Evolutionary conservation across 2,888 invertebrate genomes (phyloP).

Genomic region (Geotrupes spiniger): DNA sequence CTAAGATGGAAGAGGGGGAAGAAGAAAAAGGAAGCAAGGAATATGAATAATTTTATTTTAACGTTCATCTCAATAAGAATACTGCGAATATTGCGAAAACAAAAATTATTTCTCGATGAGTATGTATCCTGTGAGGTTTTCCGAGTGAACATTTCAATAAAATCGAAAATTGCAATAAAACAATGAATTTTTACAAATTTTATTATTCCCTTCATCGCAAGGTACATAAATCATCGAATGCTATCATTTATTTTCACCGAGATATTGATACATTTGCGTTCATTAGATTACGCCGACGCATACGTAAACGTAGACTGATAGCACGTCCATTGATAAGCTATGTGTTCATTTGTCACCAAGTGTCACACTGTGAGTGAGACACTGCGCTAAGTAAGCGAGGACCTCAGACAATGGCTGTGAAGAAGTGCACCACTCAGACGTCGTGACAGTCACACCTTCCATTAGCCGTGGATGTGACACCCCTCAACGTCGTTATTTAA

Average conservation of each 20-base stretch:
- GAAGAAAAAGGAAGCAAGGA: too few species aligned
- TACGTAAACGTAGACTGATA: constrained; percentile 10
- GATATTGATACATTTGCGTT: constrained; percentile 1
- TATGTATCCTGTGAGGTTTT: too few species aligned
- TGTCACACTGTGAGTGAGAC: constrained; percentile 36
- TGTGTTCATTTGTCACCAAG: constrained; percentile 47
- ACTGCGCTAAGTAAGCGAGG: constrained; percentile 39
- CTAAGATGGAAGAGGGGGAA: too few species aligned
- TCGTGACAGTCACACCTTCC: constrained; percentile 43
- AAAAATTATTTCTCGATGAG: too few species aligned
- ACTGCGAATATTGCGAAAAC: too few species aligned
- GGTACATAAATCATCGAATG: too few species aligned
- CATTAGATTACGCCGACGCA: background rate
- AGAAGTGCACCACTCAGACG: constrained; percentile 44
- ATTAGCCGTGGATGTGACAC: constrained; percentile 42
- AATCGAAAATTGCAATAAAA: too few species aligned
- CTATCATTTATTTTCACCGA: background rate
- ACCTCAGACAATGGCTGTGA: constrained; percentile 43
- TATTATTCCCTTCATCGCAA: too few species aligned
- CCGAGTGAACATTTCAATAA: too few species aligned
- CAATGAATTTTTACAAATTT: too few species aligned
- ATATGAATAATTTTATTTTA: too few species aligned
- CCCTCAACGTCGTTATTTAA: constrained; percentile 45
- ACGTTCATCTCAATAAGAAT: too few species aligned
- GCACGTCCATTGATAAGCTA: constrained; percentile 42